A percentile compares a stretch with the other conserved stretches of the same genome.
Conservation (phyloP, 2,113 vertebrate genomes). For the Cebidichthys violaceus region DNA sequence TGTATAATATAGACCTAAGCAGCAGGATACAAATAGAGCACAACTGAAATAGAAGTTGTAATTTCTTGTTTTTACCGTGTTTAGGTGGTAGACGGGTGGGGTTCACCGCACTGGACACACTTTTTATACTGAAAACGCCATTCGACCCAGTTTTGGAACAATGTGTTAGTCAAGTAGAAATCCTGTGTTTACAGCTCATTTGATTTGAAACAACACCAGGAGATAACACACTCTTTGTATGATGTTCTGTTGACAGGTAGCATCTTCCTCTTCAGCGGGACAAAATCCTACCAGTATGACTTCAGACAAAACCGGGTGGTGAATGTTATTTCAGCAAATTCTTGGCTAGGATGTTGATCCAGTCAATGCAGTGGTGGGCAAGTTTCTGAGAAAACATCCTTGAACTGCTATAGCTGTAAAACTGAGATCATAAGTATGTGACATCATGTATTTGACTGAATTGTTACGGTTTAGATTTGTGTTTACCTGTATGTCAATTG, state of each 20-base stretch:
- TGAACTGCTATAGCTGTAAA: neutral
- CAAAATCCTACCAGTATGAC: conserved; percentile 64
- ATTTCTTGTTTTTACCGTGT: conserved; percentile 46
- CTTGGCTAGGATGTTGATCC: conserved; percentile 70
- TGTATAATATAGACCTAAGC: conserved; percentile 20
- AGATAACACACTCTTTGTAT: conserved; percentile 8
- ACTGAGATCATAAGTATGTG: neutral
- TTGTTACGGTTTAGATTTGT: neutral
- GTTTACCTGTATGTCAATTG: neutral
- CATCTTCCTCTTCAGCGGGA: conserved; percentile 64
- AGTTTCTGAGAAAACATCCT: neutral
- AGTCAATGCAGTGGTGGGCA: neutral
- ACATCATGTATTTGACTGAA: neutral
- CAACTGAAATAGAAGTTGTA: conserved; percentile 52
- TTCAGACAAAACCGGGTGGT: conserved; percentile 48
- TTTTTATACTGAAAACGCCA: conserved; percentile 33
- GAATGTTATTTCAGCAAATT: conserved; percentile 63
- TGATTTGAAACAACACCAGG: neutral
- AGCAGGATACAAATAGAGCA: conserved; percentile 31
- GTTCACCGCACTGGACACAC: conserved; percentile 34
- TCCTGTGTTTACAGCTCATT: neutral
- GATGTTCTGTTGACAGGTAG: conserved; percentile 52
- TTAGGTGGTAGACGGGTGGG: conserved; percentile 42
- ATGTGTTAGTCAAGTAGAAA: neutral
- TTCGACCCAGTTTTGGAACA: conserved; percentile 3